phyloP scores from a whole-genome alignment of 2,797 vertebrate genomes.

The Diceros bicornis region DNA sequence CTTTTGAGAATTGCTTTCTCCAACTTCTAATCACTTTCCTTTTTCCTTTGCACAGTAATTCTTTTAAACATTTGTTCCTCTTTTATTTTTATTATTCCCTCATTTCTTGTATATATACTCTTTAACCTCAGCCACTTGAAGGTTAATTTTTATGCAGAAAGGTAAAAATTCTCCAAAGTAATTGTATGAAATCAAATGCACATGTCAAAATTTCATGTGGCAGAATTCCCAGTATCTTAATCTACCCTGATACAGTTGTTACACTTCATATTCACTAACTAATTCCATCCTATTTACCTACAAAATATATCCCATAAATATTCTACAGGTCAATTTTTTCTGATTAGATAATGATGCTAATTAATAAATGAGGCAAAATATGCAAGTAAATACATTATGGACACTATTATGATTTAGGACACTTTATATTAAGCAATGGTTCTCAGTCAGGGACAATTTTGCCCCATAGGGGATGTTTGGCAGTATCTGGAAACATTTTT shows the following conservation, averaged over 20 bases:
- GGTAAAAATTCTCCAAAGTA: neutral
- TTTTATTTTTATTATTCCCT: neutral
- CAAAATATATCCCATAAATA: neutral
- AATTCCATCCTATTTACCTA: neutral
- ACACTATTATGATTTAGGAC: neutral
- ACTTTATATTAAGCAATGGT: slow-evolving; percentile 2
- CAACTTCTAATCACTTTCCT: neutral
- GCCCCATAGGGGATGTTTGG: neutral
- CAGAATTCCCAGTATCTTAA: neutral
- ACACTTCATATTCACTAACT: neutral
- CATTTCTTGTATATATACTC: neutral
- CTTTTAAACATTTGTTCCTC: neutral
- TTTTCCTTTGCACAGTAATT: neutral
- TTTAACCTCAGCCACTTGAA: neutral
- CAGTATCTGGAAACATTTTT: neutral
- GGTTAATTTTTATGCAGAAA: neutral
- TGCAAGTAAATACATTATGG: neutral
- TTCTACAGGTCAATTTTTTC: neutral
- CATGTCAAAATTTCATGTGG: neutral
- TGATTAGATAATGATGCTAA: neutral
- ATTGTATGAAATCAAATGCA: neutral
- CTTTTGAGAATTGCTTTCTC: slow-evolving; percentile 42
- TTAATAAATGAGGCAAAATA: slow-evolving; percentile 32
- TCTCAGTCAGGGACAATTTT: neutral
- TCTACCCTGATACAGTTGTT: neutral